Percentiles rank a stretch among this genome's conserved stretches.
These are phyloP conservation scores for Carterocephalus palaemon DNA, from an alignment of 2,888 invertebrate genomes.

Conservation along the genomic window DNA sequence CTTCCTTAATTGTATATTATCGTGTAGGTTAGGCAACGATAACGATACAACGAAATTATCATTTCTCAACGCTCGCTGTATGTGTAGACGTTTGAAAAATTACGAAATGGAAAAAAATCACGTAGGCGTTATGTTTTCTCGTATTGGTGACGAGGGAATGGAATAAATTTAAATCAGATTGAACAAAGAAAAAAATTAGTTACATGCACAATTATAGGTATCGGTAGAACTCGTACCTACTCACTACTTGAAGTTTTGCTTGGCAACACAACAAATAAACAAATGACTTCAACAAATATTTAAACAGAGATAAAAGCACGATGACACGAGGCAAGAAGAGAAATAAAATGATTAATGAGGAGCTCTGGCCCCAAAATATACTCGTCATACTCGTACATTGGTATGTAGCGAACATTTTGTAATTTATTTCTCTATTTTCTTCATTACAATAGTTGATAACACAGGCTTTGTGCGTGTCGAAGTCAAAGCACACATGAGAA, in stretches of 20 bases:
- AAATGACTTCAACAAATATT: background rate
- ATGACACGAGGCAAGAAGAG: background rate
- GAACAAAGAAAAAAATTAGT: no score
- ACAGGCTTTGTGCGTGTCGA: no score
- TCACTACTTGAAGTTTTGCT: background rate
- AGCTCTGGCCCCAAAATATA: background rate
- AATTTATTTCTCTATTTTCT: background rate
- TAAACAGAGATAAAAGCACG: background rate
- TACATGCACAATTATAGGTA: no score
- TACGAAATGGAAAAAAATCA: slow-evolving; percentile 22
- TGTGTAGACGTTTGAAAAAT: slow-evolving; percentile 10
- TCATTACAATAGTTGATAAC: slow-evolving; percentile 1
- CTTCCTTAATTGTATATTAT: slow-evolving; percentile 41
- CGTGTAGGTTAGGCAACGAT: slow-evolving; percentile 42
- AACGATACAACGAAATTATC: slow-evolving; percentile 43
- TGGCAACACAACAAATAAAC: no score
- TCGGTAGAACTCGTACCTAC: no score
- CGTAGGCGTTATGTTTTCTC: slow-evolving; percentile 5
- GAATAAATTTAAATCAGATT: background rate
- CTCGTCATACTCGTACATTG: slow-evolving; percentile 6
- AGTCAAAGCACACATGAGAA: background rate
- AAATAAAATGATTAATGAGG: slow-evolving; percentile 9
- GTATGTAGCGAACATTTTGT: background rate
- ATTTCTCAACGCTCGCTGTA: slow-evolving; percentile 20
- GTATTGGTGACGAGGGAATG: background rate